Conservation (phyloP, 2,797 vertebrate genomes). For the Caiman crocodilus region DNA sequence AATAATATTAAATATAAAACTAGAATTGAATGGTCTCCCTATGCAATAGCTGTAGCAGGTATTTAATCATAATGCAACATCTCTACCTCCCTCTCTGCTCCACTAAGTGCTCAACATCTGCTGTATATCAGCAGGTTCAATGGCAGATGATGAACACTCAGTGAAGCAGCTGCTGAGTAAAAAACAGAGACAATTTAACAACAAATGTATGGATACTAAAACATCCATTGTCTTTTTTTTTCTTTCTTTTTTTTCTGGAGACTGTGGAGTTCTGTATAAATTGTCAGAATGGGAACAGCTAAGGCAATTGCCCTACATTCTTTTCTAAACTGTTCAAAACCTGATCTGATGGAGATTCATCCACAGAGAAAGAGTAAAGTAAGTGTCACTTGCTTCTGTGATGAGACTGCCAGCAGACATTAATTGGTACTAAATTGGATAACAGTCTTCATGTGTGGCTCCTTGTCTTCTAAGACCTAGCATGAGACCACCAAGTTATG, state of each 20-base stretch:
- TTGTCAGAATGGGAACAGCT: not conserved
- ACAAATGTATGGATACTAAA: slow-evolving; percentile 34
- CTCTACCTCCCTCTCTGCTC: slow-evolving; percentile 58
- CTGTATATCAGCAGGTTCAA: slow-evolving; percentile 58
- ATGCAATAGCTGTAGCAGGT: slow-evolving; percentile 1
- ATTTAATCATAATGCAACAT: slow-evolving; percentile 38
- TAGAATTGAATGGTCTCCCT: slow-evolving; percentile 30
- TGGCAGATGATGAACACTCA: slow-evolving; percentile 60
- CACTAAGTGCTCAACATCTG: slow-evolving; percentile 74
- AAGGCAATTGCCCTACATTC: not conserved
- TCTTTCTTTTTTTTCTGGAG: not conserved
- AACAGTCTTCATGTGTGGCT: not conserved
- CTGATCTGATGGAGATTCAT: not conserved
- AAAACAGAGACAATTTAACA: slow-evolving; percentile 60
- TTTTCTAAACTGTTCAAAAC: not conserved
- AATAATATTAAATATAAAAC: slow-evolving; percentile 22
- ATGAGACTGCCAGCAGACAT: not conserved
- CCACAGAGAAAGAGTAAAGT: not conserved
- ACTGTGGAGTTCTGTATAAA: slow-evolving; percentile 14
- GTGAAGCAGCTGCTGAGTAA: slow-evolving; percentile 49
- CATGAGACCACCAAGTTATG: not conserved
- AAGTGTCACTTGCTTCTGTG: not conserved
- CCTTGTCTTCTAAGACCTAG: not conserved
- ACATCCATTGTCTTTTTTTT: slow-evolving; percentile 34
- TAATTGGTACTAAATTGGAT: not conserved